Evolutionary conservation across 2,888 invertebrate genomes (phyloP).

Genomic region (Drosophila bunnanda): DNA sequence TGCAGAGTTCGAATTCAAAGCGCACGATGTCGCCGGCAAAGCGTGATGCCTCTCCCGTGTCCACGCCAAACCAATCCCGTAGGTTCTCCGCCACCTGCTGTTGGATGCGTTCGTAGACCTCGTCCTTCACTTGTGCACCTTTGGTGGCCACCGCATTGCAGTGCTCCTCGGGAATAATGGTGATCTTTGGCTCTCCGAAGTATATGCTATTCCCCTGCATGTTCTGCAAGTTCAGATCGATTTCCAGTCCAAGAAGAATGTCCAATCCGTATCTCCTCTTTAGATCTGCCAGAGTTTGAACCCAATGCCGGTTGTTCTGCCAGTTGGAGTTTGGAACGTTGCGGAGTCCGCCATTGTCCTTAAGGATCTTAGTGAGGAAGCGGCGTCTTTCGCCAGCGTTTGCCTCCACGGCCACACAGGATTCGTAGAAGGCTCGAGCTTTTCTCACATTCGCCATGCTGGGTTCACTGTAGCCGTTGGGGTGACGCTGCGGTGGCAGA

Average conservation of each 20-base stretch:
- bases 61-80: slow-evolving; percentile 73
- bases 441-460: slow-evolving; percentile 58
- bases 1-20: slow-evolving; percentile 81
- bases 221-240: slow-evolving; percentile 72
- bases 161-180: slow-evolving; percentile 73
- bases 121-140: slow-evolving; percentile 52
- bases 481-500: slow-evolving; percentile 41
- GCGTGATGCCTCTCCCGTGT: slow-evolving; percentile 63
- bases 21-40: slow-evolving; percentile 76
- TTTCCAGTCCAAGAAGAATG: slow-evolving; percentile 78
- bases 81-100: slow-evolving; percentile 74
- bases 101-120: slow-evolving; percentile 65
- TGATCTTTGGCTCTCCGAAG: slow-evolving; percentile 74
- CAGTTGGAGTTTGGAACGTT: slow-evolving; percentile 70
- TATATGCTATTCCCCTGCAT: slow-evolving; percentile 72
- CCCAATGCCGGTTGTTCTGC: slow-evolving; percentile 75
- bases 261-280: slow-evolving; percentile 77
- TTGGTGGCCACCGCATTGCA: slow-evolving; percentile 64
- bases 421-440: slow-evolving; percentile 76
- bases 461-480: slow-evolving; percentile 38
- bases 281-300: slow-evolving; percentile 70
- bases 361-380: slow-evolving; percentile 69
- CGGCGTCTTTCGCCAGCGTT: slow-evolving; percentile 57
- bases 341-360: slow-evolving; percentile 73
- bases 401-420: slow-evolving; percentile 65